These are phyloP conservation scores for Turdus rufiventris DNA, from an alignment of 2,113 vertebrate genomes.

Conservation along the genomic window DNA sequence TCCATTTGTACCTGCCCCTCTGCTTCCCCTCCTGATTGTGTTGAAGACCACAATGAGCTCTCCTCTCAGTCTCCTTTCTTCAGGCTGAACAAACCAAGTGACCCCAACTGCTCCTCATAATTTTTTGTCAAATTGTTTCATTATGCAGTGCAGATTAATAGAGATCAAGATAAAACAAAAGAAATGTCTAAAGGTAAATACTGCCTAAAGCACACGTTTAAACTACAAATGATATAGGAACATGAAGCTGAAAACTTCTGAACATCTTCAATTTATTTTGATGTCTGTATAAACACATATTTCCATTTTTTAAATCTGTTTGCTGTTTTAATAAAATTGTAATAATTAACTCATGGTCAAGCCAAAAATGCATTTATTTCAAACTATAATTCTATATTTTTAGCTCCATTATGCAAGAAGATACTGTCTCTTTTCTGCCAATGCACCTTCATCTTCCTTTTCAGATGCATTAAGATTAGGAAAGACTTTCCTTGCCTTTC, in stretches of 20 bases:
- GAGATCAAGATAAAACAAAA: neutral
- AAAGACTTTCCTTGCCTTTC: neutral
- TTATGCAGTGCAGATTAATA: neutral
- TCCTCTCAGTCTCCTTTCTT: neutral
- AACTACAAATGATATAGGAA: neutral
- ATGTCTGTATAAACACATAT: neutral
- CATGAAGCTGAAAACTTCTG: neutral
- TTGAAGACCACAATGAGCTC: neutral
- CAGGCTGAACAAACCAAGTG: neutral
- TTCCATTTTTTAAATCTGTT: neutral
- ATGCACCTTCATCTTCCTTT: neutral
- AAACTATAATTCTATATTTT: neutral
- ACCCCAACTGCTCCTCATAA: neutral
- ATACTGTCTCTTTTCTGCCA: neutral
- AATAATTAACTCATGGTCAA: neutral
- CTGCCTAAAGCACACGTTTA: neutral
- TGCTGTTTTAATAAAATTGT: neutral
- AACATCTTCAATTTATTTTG: neutral
- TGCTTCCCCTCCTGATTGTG: neutral
- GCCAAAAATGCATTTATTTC: neutral
- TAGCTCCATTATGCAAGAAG: neutral
- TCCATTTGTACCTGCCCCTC: accelerated
- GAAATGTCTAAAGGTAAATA: neutral
- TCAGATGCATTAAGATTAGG: neutral
- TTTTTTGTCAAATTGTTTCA: neutral